phyloP scores from a whole-genome alignment of 2,113 vertebrate genomes.

The Melanocharis versteri region DNA sequence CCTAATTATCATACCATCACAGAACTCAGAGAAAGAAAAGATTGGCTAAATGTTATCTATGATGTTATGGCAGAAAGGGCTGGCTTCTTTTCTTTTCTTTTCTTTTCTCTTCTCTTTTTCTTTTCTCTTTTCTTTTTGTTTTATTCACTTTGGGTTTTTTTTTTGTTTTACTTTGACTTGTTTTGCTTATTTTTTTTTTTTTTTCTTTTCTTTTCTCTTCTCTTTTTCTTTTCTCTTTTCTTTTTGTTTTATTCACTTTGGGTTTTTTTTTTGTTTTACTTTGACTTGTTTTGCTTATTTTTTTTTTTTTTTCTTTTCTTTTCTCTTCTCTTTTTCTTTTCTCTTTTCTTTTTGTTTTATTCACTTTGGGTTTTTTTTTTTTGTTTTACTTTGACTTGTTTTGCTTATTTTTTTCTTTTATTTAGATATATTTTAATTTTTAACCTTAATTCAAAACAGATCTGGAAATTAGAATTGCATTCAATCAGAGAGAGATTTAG shows the following conservation, averaged over 20 bases:
- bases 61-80: neutral
- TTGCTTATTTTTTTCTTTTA: neutral
- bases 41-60: neutral
- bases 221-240: neutral
- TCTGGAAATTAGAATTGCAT: neutral
- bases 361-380: neutral
- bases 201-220: neutral
- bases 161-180: neutral
- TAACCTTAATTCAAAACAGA: neutral
- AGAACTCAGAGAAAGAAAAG: neutral
- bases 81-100: neutral
- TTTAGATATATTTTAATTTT: neutral
- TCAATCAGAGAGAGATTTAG: neutral
- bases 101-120: neutral
- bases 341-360: neutral
- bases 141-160: neutral
- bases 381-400: rapidly evolving
- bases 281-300: no score
- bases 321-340: neutral
- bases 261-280: neutral
- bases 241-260: neutral
- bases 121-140: neutral
- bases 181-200: neutral
- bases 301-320: neutral
- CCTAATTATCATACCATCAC: neutral